Evolutionary conservation across 2,888 invertebrate genomes (phyloP), one percentile per base, ranked within the genome.

Genomic region (Chalcis sispes): DNA sequence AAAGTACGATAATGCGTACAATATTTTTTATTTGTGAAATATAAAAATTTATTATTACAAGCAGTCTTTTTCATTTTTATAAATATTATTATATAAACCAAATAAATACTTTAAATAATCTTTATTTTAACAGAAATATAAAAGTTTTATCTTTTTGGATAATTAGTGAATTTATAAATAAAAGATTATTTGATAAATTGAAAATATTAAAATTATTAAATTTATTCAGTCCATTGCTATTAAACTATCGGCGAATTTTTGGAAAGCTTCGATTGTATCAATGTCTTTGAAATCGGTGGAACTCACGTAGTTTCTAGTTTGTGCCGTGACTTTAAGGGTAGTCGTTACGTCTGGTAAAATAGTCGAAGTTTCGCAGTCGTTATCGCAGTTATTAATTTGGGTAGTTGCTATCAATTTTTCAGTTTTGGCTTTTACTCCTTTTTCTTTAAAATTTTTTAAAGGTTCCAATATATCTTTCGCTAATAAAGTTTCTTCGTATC

Each of bases 221-320:
- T 59, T 25, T 18, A 15, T 18, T 83, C 48, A 86, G 56, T 83
- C 82, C 2, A 71, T 81, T 1, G 82, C 80, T 8, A 82, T 69
- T 0, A 86, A 78, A 20, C 83, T 83, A 40, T 86, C 84, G 5
- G 82, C 83, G 65, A 87, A 87, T 46, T 80, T 77, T 79, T 85
- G 81, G 66, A 86, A 86, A 2, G 82, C 85, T 46, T 86, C 83
- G 8, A 82, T 32, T 2, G 84, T 85, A 61, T 87, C 85, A 5
- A 85, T 73, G 58, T 86, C 81, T 29, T 78, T 81, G 15, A 42
- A 42, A 20, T 50, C 20, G 4, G 58, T 54, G 1, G 65, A 50
- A 18, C 64, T 42, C 20, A 40, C 54, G 5, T 18, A 23, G 10
- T 13, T 56, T 46, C 54, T 46, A 10, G 8, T 77, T 40, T 2